Percentiles rank a stretch among this genome's conserved stretches.
phyloP scores from a whole-genome alignment of 2,888 invertebrate genomes.

The Pemphredon lugubris region DNA sequence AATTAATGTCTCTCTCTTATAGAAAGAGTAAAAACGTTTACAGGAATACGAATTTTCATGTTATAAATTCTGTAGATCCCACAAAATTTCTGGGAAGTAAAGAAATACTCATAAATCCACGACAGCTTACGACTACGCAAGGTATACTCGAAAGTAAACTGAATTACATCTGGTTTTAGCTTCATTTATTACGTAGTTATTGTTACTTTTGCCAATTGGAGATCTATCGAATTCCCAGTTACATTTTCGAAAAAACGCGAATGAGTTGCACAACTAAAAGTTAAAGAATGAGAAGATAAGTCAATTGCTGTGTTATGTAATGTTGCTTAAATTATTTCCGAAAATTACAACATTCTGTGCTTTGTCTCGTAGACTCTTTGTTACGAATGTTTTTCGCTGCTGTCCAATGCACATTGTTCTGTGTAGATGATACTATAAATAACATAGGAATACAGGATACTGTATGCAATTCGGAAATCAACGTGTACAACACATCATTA shows the following conservation, averaged over 20 bases:
- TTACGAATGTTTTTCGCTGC: constrained; percentile 24
- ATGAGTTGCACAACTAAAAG: neutral
- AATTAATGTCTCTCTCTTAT: constrained; percentile 32
- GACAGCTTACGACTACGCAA: constrained; percentile 57
- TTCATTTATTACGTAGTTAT: constrained; percentile 16
- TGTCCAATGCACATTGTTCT: constrained; percentile 28
- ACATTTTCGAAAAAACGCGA: neutral
- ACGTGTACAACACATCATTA: constrained; percentile 83
- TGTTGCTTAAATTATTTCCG: constrained; percentile 24
- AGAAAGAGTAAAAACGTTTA: constrained; percentile 46
- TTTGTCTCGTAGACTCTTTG: constrained; percentile 20
- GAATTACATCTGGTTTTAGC: constrained; percentile 26
- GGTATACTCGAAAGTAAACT: constrained; percentile 53
- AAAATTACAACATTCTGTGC: constrained; percentile 17
- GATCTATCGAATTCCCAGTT: neutral
- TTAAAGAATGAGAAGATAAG: no score
- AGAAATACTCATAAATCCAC: constrained; percentile 54
- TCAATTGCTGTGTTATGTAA: constrained; percentile 6
- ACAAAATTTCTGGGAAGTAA: constrained; percentile 38
- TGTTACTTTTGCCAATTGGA: constrained; percentile 14
- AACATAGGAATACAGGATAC: constrained; percentile 63
- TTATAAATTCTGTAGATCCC: constrained; percentile 41
- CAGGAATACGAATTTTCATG: constrained; percentile 41
- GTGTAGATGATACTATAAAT: constrained; percentile 58
- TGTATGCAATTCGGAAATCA: constrained; percentile 78